phyloP scores from a whole-genome alignment of 2,888 invertebrate genomes.

The Dorcus hopei region DNA sequence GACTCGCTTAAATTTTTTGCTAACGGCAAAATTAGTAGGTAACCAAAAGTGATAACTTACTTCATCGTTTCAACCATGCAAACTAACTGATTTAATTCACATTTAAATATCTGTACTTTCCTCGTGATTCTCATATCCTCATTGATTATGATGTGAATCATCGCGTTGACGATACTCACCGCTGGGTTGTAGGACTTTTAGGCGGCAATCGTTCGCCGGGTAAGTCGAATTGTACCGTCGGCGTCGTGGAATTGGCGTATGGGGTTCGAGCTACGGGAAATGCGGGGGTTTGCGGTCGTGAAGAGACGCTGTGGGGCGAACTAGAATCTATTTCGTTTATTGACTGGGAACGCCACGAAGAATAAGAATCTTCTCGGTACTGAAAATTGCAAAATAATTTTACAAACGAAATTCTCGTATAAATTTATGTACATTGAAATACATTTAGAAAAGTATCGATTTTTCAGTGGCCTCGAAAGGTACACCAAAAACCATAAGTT shows the following conservation, averaged over 20 bases:
- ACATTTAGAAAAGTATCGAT: not conserved
- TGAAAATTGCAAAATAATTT: conserved; percentile 29
- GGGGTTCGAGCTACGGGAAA: conserved; percentile 92
- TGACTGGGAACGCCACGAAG: conserved; percentile 60
- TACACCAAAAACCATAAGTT: too few species aligned
- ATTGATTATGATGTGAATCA: not conserved
- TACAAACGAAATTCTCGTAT: not conserved
- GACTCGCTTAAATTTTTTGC: not conserved
- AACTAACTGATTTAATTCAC: not conserved
- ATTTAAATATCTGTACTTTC: not conserved
- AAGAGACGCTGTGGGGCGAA: conserved; percentile 55
- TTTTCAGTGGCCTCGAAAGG: too few species aligned
- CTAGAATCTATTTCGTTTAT: conserved; percentile 54
- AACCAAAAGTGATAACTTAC: not conserved
- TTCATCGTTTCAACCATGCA: too few species aligned
- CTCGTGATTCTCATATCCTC: too few species aligned
- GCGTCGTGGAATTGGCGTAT: conserved; percentile 71
- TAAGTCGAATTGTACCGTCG: conserved; percentile 54
- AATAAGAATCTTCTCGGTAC: conserved; percentile 56
- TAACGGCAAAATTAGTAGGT: not conserved
- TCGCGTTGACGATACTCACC: conserved; percentile 48
- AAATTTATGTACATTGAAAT: not conserved
- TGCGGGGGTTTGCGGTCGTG: conserved; percentile 84
- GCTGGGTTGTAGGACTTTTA: conserved; percentile 74
- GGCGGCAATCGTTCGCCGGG: conserved; percentile 68